Percentiles rank a stretch among this genome's conserved stretches.
These are phyloP conservation scores for Oedothorax gibbosus DNA, from an alignment of 1,140 invertebrate species.

Conservation along the genomic window DNA sequence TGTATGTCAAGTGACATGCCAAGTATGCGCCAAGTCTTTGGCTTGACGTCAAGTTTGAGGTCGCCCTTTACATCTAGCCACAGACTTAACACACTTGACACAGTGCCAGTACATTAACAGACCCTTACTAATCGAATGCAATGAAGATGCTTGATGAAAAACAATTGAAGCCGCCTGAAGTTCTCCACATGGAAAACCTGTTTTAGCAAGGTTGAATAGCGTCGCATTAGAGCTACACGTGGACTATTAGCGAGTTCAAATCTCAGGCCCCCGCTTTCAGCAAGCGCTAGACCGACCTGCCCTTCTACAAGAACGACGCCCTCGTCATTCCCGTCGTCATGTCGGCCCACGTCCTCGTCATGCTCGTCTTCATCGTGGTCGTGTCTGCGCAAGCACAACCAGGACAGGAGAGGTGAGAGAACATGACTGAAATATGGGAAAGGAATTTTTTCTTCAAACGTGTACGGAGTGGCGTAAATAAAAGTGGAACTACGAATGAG, in stretches of 20 bases:
- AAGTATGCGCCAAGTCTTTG: too few relatives aligned
- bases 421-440: not conserved
- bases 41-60: too few relatives aligned
- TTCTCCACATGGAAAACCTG: not conserved
- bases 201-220: not conserved
- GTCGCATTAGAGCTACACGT: not conserved
- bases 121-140: too few relatives aligned
- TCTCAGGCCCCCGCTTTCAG: not conserved
- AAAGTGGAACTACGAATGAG: too few relatives aligned
- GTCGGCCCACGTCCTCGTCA: not conserved
- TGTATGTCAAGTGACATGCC: too few relatives aligned
- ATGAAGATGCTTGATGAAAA: too few relatives aligned
- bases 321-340: slow-evolving; percentile 36
- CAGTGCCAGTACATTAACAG: too few relatives aligned
- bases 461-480: too few relatives aligned
- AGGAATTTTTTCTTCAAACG: not conserved
- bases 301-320: slow-evolving; percentile 36
- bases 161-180: not conserved
- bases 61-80: too few relatives aligned
- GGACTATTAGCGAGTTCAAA: too few relatives aligned
- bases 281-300: slow-evolving; percentile 22
- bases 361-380: slow-evolving; percentile 22
- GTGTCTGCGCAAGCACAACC: slow-evolving; percentile 29
- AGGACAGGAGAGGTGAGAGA: slow-evolving; percentile 16
- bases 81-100: too few relatives aligned